Evolutionary conservation across 2,113 vertebrate genomes (phyloP).

Genomic region (Alethe diademata): DNA sequence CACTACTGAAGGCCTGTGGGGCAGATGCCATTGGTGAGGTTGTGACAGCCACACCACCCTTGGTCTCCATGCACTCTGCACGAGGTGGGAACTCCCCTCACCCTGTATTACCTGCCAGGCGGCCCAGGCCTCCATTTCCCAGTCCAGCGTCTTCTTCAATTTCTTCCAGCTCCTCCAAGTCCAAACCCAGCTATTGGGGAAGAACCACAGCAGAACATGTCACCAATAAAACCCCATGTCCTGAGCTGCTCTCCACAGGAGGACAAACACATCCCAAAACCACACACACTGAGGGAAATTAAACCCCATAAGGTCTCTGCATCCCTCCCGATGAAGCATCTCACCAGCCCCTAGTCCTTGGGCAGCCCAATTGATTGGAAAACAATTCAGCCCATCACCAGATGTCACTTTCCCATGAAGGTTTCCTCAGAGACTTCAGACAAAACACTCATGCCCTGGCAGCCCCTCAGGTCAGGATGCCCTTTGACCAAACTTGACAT

Average conservation of each 20-base stretch:
- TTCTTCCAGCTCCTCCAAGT: conserved; percentile 88
- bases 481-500: neutral
- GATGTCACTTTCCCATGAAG: accelerated
- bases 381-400: neutral
- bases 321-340: neutral
- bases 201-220: neutral
- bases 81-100: neutral
- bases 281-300: neutral
- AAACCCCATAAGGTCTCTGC: neutral
- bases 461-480: neutral
- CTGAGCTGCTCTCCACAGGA: neutral
- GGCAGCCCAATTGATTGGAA: neutral
- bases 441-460: neutral
- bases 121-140: conserved; percentile 86
- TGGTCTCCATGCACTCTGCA: accelerated
- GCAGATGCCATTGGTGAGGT: neutral
- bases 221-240: neutral
- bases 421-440: neutral
- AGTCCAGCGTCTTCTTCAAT: conserved; percentile 90
- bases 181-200: conserved; percentile 79
- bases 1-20: neutral
- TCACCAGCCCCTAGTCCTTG: neutral
- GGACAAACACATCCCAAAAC: neutral
- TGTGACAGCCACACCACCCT: neutral
- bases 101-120: conserved; percentile 80